Percentiles rank a stretch among this genome's conserved stretches.
Evolutionary conservation across 1,140 invertebrate species (phyloP).

Genomic region (Ceratina japonica): DNA sequence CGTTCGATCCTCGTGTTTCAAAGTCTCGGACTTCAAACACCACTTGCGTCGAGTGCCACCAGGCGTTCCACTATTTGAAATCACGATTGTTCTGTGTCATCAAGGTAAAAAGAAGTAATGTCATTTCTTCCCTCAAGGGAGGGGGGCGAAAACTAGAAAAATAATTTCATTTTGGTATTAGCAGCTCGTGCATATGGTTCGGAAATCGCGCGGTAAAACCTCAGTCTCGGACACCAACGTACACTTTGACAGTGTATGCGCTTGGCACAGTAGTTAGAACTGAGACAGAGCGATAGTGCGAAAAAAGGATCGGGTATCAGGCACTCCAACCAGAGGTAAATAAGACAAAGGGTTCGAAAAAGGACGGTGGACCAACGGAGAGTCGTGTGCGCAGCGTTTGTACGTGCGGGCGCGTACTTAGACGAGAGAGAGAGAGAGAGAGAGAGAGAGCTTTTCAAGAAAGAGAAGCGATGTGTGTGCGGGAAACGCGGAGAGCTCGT

Average conservation of each 20-base stretch:
- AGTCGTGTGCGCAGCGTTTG: neutral
- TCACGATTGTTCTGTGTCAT: constrained; percentile 3
- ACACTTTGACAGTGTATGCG: neutral
- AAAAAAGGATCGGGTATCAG: constrained; percentile 8
- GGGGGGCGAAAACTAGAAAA: neutral
- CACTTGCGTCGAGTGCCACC: neutral
- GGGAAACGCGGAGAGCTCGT: constrained; percentile 38
- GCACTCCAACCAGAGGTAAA: constrained; percentile 54
- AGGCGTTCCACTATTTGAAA: neutral
- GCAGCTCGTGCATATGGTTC: constrained; percentile 6
- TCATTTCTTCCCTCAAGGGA: constrained; percentile 13
- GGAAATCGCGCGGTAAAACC: constrained; percentile 44
- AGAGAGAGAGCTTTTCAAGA: constrained; percentile 44
- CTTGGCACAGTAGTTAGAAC: neutral
- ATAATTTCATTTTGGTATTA: constrained; percentile 29
- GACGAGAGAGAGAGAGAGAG: neutral
- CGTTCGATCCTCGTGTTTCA: too few species aligned
- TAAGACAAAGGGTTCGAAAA: constrained; percentile 60
- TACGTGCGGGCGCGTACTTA: neutral
- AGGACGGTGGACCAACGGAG: neutral
- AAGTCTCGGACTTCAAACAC: neutral
- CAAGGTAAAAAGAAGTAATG: neutral
- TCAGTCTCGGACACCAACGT: neutral
- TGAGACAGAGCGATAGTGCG: neutral
- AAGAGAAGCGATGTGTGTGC: constrained; percentile 35